A percentile compares a stretch with the other conserved stretches of the same genome.
Conservation (phyloP, 2,888 invertebrate genomes). For the Hydrotaea diabolus region DNA sequence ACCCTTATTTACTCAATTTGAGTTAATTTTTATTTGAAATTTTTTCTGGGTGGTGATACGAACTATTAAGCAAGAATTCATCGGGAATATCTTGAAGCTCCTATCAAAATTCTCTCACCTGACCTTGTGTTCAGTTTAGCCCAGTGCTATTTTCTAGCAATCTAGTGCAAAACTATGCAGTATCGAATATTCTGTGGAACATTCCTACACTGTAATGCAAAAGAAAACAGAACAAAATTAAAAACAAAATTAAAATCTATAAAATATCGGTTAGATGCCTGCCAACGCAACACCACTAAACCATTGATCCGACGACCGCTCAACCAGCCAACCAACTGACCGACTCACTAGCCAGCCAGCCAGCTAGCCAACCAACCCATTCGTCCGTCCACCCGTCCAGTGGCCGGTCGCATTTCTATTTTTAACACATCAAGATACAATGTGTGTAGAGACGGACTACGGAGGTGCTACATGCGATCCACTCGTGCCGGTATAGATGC, state of each 20-base stretch:
- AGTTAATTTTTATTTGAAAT: no score
- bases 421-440: neutral
- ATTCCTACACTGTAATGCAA: neutral
- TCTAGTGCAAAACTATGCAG: neutral
- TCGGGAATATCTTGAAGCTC: no score
- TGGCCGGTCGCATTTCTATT: conserved; percentile 6
- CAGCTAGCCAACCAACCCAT: neutral
- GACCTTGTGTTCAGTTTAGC: no score
- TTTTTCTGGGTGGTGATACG: no score
- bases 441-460: no score
- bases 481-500: neutral
- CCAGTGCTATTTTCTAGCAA: neutral
- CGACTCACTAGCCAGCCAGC: neutral
- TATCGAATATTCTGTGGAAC: neutral
- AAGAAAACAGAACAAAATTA: no score
- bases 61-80: no score
- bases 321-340: neutral
- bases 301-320: neutral
- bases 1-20: no score
- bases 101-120: no score
- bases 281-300: conserved; percentile 2
- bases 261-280: neutral
- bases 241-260: conserved; percentile 12
- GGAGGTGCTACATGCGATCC: neutral
- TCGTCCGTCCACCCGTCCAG: neutral